These are phyloP conservation scores for Sebastes flavidus DNA, from an alignment of 2,797 vertebrate genomes.

Conservation along the genomic window DNA sequence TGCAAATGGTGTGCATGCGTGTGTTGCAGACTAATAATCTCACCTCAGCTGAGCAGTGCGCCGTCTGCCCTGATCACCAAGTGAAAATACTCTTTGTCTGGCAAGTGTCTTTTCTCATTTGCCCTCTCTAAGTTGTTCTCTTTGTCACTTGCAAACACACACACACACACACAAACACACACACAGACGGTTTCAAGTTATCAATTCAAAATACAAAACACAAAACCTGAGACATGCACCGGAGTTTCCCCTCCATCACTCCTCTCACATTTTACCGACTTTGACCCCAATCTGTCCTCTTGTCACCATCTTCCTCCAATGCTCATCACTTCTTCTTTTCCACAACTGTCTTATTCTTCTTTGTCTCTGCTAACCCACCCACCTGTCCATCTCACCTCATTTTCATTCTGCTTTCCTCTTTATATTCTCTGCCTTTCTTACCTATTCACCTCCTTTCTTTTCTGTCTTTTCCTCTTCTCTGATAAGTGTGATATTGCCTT, in stretches of 20 bases:
- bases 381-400: constrained; percentile 25
- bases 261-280: constrained; percentile 32
- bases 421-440: neutral
- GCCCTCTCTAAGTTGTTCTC: constrained; percentile 8
- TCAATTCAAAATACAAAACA: constrained; percentile 39
- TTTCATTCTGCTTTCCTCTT: constrained; percentile 17
- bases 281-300: constrained; percentile 70
- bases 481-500: constrained; percentile 24
- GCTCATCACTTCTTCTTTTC: constrained; percentile 30
- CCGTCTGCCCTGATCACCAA: constrained; percentile 18
- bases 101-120: constrained; percentile 50
- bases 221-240: neutral
- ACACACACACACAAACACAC: neutral
- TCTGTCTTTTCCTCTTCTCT: neutral
- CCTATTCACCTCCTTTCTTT: neutral
- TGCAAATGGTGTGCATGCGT: constrained; percentile 50
- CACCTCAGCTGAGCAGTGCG: constrained; percentile 6
- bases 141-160: constrained; percentile 28
- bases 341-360: constrained; percentile 8
- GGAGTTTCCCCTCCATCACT: constrained; percentile 7
- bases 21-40: constrained; percentile 42
- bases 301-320: constrained; percentile 41
- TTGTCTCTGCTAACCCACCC: neutral
- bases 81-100: constrained; percentile 33
- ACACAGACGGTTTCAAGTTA: constrained; percentile 11